Conservation (phyloP, 1,140 invertebrate species). For the Chrysopa pallens region DNA sequence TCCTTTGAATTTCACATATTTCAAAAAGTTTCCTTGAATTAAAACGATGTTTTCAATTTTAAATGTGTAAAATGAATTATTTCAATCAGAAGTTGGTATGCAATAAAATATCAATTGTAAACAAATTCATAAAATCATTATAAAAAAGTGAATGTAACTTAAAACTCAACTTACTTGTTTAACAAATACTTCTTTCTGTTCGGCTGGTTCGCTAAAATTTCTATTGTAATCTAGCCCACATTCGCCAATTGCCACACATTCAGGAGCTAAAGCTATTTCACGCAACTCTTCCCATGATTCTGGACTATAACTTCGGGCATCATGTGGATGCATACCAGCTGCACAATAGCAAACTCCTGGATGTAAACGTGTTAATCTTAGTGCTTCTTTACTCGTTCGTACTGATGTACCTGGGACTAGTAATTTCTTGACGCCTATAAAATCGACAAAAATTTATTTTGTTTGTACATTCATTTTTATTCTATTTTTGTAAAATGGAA, state of each 20-base stretch:
- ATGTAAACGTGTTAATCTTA: conserved; percentile 71
- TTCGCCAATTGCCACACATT: conserved; percentile 87
- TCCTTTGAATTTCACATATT: no score
- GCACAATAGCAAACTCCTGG: conserved; percentile 82
- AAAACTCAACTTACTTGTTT: conserved; percentile 46
- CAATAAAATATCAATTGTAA: no score
- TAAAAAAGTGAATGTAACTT: no score
- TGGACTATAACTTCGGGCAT: conserved; percentile 83
- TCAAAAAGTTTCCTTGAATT: no score
- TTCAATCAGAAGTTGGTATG: no score
- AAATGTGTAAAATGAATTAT: no score
- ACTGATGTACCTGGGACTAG: conserved; percentile 85
- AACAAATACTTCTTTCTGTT: conserved; percentile 74
- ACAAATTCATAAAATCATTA: no score
- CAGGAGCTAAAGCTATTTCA: conserved; percentile 55
- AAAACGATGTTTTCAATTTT: no score
- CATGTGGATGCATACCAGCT: conserved; percentile 87
- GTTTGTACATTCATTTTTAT: no score
- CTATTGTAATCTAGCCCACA: conserved; percentile 89
- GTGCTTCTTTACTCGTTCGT: conserved; percentile 74
- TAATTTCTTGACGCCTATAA: conserved; percentile 79
- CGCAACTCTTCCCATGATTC: conserved; percentile 51
- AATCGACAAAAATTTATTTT: no score
- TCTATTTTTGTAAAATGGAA: no score
- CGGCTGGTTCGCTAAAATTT: conserved; percentile 78